phyloP scores from a whole-genome alignment of 2,888 invertebrate species.

The Hoplodrina blanda region DNA sequence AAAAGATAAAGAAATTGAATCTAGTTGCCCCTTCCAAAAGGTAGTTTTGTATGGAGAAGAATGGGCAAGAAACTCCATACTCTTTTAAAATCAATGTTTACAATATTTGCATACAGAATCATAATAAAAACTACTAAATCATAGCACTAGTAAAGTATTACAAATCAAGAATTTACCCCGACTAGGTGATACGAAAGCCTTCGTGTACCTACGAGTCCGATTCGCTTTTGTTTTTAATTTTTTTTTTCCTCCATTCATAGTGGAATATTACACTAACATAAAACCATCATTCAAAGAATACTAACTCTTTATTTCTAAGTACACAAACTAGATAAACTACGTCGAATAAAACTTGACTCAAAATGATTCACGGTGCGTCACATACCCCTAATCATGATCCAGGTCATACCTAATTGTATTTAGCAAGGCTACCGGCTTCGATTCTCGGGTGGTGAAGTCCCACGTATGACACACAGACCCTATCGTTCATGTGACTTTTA shows the following conservation, averaged over 20 bases:
- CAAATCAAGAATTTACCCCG: no score
- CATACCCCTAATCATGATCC: conserved; percentile 10
- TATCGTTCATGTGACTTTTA: neutral
- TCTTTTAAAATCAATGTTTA: no score
- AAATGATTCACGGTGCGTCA: conserved; percentile 29
- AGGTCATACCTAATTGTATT: conserved; percentile 37
- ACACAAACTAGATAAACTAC: conserved; percentile 32
- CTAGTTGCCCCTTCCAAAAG: no score
- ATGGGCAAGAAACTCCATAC: no score
- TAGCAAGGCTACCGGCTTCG: conserved; percentile 27
- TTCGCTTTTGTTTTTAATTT: neutral
- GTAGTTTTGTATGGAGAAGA: no score
- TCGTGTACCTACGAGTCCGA: no score
- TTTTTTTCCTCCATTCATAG: conserved; percentile 15
- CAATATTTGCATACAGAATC: no score
- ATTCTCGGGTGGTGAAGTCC: conserved; percentile 44
- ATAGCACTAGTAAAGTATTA: no score
- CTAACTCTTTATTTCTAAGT: conserved; percentile 32
- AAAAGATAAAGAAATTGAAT: no score
- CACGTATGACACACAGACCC: conserved; percentile 30
- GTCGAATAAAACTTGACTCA: conserved; percentile 18
- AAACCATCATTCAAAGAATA: conserved; percentile 30
- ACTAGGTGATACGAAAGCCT: no score
- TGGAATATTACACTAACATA: conserved; percentile 23
- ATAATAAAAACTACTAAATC: no score